These are phyloP conservation scores for Bombus pyrosoma DNA, from an alignment of 1,140 invertebrate genomes.

Conservation along the genomic window DNA sequence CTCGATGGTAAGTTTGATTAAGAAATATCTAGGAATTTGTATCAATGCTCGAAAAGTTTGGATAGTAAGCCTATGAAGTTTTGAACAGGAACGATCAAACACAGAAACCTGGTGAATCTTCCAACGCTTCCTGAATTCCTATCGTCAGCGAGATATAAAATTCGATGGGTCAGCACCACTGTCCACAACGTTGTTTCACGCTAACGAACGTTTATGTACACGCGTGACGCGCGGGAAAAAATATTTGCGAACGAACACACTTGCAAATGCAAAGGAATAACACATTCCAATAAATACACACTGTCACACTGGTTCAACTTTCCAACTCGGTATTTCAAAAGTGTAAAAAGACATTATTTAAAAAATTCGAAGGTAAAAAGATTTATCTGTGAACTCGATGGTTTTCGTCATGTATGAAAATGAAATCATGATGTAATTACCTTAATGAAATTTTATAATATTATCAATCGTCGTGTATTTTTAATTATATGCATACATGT, in stretches of 20 bases:
- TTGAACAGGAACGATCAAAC: no score
- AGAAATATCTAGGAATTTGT: no score
- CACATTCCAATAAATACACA: constrained; percentile 1
- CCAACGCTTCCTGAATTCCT: not conserved
- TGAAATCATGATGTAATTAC: no score
- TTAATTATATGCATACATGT: no score
- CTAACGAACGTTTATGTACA: constrained; percentile 41
- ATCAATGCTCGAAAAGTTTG: not conserved
- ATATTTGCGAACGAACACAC: constrained; percentile 1
- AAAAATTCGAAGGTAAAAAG: not conserved
- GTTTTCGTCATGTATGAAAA: no score
- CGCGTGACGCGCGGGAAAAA: constrained; percentile 14
- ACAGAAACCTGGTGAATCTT: not conserved
- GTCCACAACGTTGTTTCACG: constrained; percentile 18
- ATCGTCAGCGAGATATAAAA: constrained; percentile 8
- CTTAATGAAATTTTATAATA: no score
- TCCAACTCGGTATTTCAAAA: not conserved
- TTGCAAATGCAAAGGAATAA: not conserved
- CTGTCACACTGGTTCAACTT: not conserved
- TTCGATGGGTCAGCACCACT: not conserved
- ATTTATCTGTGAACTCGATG: not conserved
- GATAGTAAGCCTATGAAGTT: not conserved
- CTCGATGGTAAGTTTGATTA: no score
- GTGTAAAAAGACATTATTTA: not conserved
- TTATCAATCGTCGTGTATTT: no score